Base-by-base conservation (phyloP, 2,113 vertebrate species). In the Leptodactylus fuscus region DNA sequence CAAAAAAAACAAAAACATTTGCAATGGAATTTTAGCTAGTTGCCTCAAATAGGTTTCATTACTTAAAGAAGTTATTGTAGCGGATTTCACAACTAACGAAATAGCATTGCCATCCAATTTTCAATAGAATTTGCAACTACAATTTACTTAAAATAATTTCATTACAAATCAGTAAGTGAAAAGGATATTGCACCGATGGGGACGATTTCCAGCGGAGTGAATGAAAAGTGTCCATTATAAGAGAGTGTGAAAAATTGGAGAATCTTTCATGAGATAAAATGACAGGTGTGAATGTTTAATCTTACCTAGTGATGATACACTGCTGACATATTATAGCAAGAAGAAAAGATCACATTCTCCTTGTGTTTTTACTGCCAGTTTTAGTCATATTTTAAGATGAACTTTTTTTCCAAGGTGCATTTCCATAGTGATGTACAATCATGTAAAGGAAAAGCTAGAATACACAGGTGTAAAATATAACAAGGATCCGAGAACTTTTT, bases 221-320 rank as follows among this genome's bases (percentile, higher is more conserved):
- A 75, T 75, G 71, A 29, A 48, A 49, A 75, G 73, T 75, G 46
- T 27, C 44, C 46, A 75, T 75, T 49, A 75, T 44, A 49, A n/a
- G 44, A 2, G 18, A 16, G 73, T 75, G 73, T 75, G 44, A 75
- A 75, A 49, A 75, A 49, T 27, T 16, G 36, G 13, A 46, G 46
- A 75, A 73, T 73, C 38, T 73, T 46, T 38, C 38, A 73, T 44
- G 22, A 44, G 70, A 44, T 73, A 73, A 22, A 34, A 49, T 49
- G 73, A 75, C 44, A 49, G 73, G 46, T 48, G 41, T 75, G 46
- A 75, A 75, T 24, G 38, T 73, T 73, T 73, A 38, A 73, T 75
- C n/a, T 75, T 75, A 67, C 15, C 15, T 48, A 49, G 27, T 49
- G 24, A 75, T 74, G 44, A 48, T 75, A 49, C 24, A 49, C 73